A percentile compares a stretch with the other conserved stretches of the same genome.
Conservation (phyloP, 2,888 invertebrate species). For the Drosophila kuntzei region DNA sequence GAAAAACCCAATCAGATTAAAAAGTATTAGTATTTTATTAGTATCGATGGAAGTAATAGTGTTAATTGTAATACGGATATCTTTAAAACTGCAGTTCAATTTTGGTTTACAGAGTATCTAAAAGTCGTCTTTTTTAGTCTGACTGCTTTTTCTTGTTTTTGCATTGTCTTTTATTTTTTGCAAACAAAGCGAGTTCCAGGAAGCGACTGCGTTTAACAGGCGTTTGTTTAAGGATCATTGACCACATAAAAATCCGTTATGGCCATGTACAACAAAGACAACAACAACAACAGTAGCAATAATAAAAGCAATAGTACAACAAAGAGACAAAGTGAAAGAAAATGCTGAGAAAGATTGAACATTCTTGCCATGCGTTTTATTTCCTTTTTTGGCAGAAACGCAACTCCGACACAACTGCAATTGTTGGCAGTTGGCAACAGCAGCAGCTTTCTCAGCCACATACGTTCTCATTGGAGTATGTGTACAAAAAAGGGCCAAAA, state of each 20-base stretch:
- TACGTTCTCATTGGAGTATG: neutral
- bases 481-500: constrained; percentile 41
- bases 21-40: no score
- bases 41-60: no score
- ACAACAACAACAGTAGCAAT: constrained; percentile 8
- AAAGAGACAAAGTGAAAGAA: constrained; percentile 29
- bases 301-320: constrained; percentile 19
- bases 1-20: no score
- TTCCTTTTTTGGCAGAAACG: constrained; percentile 69
- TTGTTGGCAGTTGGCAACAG: constrained; percentile 39
- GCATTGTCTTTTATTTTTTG: constrained; percentile 10
- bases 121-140: neutral
- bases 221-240: constrained; percentile 70
- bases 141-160: neutral
- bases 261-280: constrained; percentile 52
- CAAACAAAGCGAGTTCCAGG: constrained; percentile 47
- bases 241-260: constrained; percentile 79
- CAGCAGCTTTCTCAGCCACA: constrained; percentile 43
- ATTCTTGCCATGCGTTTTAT: constrained; percentile 64
- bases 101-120: neutral
- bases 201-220: constrained; percentile 43
- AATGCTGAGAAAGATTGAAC: constrained; percentile 36
- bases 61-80: no score
- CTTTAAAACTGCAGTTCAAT: neutral
- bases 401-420: constrained; percentile 36